Conservation (phyloP, 2,888 invertebrate species). For the Slavum lentiscoides region DNA sequence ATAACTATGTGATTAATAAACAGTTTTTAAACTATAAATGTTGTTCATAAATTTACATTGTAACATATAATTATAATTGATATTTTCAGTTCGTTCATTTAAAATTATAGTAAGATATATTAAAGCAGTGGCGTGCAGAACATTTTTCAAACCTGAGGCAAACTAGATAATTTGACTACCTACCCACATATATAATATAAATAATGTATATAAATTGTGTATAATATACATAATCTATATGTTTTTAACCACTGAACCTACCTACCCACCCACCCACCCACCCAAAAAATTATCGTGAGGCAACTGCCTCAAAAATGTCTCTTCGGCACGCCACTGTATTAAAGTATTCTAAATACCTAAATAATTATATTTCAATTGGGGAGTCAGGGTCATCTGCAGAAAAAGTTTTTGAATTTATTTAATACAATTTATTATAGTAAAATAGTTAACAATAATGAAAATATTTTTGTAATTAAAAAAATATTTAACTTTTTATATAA, state of each 20-base stretch:
- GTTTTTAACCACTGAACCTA: too few species aligned
- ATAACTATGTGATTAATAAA: background rate
- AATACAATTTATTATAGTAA: background rate
- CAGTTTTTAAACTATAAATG: background rate
- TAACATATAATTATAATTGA: background rate
- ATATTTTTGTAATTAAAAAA: background rate
- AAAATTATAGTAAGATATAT: background rate
- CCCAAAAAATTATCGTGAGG: too few species aligned
- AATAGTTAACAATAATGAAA: background rate
- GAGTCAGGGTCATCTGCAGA: background rate
- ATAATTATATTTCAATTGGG: background rate
- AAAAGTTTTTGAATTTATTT: background rate
- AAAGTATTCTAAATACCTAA: background rate
- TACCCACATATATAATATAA: too few species aligned
- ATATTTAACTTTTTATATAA: slow-evolving; percentile 22
- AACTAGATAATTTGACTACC: too few species aligned
- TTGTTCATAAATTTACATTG: background rate
- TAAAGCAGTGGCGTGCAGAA: too few species aligned
- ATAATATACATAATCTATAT: too few species aligned
- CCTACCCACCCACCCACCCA: too few species aligned
- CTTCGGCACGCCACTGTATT: too few species aligned
- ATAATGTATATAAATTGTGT: too few species aligned
- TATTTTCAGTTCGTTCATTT: background rate
- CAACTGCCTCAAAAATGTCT: too few species aligned
- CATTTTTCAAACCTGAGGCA: too few species aligned